Conservation (phyloP, 2,113 vertebrate species). For the Lanius collurio region DNA sequence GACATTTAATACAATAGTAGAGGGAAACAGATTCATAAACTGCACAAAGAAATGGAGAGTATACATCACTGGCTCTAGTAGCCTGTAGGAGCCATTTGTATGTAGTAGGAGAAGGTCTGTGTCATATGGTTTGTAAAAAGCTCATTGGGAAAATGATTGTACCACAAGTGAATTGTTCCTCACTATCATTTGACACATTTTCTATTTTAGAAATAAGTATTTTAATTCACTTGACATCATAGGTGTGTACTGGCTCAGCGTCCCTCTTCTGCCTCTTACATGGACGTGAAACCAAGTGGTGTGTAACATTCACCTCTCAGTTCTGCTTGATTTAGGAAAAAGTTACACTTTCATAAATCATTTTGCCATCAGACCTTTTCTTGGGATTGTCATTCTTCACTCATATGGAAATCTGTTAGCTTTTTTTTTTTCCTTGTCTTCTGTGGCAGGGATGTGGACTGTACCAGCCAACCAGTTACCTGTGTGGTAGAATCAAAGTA, state of each 20-base stretch:
- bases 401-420: neutral
- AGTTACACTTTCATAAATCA: neutral
- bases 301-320: neutral
- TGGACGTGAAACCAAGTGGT: fast-evolving
- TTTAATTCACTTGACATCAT: neutral
- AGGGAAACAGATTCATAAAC: neutral
- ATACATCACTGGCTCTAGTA: neutral
- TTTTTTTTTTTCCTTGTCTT: neutral
- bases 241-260: neutral
- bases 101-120: neutral
- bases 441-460: neutral
- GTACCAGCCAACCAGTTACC: neutral
- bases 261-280: neutral
- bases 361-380: neutral
- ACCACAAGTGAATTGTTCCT: neutral
- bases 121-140: neutral
- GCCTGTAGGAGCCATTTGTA: neutral
- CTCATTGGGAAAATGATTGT: neutral
- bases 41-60: neutral
- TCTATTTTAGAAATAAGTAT: neutral
- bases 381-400: neutral
- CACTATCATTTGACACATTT: neutral
- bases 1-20: neutral
- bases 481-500: neutral
- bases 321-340: neutral